A percentile compares a stretch with the other conserved stretches of the same genome.
These are phyloP conservation scores for Calliphora vicina DNA, from an alignment of 1,140 invertebrate genomes.

Conservation along the genomic window DNA sequence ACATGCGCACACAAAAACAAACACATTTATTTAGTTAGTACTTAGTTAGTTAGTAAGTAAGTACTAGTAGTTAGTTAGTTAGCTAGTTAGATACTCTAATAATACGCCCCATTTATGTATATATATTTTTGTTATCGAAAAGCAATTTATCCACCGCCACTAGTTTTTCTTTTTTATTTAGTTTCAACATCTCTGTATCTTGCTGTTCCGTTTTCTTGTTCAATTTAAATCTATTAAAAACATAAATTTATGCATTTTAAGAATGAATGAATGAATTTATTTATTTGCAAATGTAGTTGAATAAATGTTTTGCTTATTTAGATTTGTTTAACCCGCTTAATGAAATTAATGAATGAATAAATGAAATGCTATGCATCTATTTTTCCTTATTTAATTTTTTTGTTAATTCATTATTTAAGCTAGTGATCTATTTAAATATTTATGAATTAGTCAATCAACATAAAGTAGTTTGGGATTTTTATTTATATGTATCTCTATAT, in stretches of 20 bases:
- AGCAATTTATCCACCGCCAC: not conserved
- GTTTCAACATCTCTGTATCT: not conserved
- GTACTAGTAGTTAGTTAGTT: too few relatives aligned
- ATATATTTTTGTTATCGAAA: not conserved
- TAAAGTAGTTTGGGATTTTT: too few relatives aligned
- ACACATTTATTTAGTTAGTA: too few relatives aligned
- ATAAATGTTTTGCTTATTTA: not conserved
- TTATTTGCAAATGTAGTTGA: not conserved
- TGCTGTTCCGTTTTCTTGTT: not conserved
- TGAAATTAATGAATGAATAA: slow-evolving; percentile 3
- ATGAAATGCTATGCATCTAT: not conserved
- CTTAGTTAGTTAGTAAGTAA: too few relatives aligned
- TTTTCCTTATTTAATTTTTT: not conserved
- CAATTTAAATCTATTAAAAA: not conserved
- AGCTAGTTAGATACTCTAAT: not conserved
- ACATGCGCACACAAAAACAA: not conserved
- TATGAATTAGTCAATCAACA: too few relatives aligned
- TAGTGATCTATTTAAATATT: not conserved
- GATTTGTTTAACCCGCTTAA: not conserved
- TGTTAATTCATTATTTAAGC: not conserved
- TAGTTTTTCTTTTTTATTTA: not conserved
- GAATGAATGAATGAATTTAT: too few relatives aligned
- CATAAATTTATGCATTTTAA: not conserved
- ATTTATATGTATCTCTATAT: too few relatives aligned
- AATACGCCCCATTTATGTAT: not conserved